Percentiles rank a stretch among this genome's conserved stretches.
Conservation (phyloP, 2,888 invertebrate species). For the Willowsia nigromaculata region DNA sequence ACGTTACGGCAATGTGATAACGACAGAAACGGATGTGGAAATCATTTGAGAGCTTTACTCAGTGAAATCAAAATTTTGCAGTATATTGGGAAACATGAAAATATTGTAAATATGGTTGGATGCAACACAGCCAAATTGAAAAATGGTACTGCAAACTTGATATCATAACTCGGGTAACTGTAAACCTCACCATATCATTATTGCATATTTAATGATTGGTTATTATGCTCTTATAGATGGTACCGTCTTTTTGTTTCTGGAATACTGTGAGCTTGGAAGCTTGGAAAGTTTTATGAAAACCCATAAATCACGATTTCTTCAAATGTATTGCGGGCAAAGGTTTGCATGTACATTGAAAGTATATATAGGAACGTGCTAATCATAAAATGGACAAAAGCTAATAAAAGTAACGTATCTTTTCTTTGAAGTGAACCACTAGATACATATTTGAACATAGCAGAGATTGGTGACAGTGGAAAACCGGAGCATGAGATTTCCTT, state of each 20-base stretch:
- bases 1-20: conserved; percentile 11
- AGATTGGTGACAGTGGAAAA: no score
- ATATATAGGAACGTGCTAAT: no score
- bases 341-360: no score
- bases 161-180: no score
- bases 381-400: no score
- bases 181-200: no score
- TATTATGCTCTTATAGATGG: background rate
- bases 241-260: conserved; percentile 25
- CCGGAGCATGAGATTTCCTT: background rate
- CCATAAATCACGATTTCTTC: background rate
- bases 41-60: background rate
- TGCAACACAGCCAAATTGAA: background rate
- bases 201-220: background rate
- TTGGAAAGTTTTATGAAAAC: conserved; percentile 22
- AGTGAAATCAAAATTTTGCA: conserved; percentile 44
- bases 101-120: conserved; percentile 37
- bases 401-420: no score
- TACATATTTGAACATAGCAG: no score
- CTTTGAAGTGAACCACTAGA: no score
- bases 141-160: background rate
- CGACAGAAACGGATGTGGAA: background rate
- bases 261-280: conserved; percentile 32
- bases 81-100: conserved; percentile 21
- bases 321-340: background rate